Base-by-base conservation (phyloP, 2,113 vertebrate genomes). In the Platycercus adscitus region DNA sequence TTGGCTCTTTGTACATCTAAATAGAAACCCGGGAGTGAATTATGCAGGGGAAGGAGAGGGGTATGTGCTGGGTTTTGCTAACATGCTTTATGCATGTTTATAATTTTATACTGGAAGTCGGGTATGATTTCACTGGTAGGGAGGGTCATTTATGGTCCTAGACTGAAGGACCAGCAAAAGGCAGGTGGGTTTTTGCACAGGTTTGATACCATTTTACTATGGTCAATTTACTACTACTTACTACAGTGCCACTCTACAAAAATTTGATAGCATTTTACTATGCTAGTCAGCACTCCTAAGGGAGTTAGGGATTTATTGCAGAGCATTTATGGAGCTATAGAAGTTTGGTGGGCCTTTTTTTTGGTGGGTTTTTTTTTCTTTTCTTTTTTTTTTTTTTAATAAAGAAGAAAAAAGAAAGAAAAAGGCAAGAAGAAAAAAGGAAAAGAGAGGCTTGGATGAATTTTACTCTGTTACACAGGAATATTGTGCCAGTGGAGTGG, bases 361-460 rank as follows among this genome's bases (percentile, higher is more conserved):
- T 47, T 49, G 11, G 47, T 24, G 11, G 44, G 16, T 20, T 46
- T 9, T 13, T 19, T 31, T 2, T 31, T 8, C 11, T 12, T 19
- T 31, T 31, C 11, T 18, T 12, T 20, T 4, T 19, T 56, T 56
- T 56, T 33, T 56, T 56, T 56, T n/a, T 3, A 5, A 12, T 53
- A 39, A 81, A 4, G 21, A 52, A 10, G 2, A 3, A 33, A 60
- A 23, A 28, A 8, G 6, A 39, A 19, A 29, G 7, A 10, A 3
- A 20, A n/a, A 19, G 7, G 31, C 39, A 66, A 63, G 0, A 70
- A 25, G 7, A 10, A 50, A 9, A 9, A 31, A 33, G 1, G 13
- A 44, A 43, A 55, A 49, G 7, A 71, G 5, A 80, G 16, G 61
- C 11, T 82, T 63, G 60, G 58, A 28, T 50, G 26, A 20, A 37